Percentiles rank a stretch among this genome's conserved stretches.
phyloP scores from a whole-genome alignment of 2,797 vertebrate species.

The Cuculus canorus region DNA sequence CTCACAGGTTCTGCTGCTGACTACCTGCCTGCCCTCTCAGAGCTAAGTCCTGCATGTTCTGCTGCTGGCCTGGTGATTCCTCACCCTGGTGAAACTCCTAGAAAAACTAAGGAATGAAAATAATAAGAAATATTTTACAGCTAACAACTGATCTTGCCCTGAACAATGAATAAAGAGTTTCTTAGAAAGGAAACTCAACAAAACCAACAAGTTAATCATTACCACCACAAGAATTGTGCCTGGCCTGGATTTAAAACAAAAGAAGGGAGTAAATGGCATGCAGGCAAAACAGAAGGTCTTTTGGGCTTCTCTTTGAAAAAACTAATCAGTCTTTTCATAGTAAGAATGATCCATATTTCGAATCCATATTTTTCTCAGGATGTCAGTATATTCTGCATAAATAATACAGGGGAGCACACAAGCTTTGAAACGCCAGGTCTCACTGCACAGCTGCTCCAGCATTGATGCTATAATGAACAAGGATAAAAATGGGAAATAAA shows the following conservation, averaged over 20 bases:
- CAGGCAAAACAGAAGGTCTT: not conserved
- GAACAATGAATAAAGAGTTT: not conserved
- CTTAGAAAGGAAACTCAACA: not conserved
- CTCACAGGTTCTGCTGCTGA: not conserved
- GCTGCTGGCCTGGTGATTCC: not conserved
- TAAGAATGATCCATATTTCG: not conserved
- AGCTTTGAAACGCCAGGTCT: not conserved
- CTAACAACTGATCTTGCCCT: not conserved
- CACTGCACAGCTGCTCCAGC: not conserved
- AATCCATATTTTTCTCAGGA: not conserved
- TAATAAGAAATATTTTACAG: not conserved
- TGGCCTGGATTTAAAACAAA: not conserved
- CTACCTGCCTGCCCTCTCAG: not conserved
- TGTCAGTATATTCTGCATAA: not conserved
- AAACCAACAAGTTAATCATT: not conserved
- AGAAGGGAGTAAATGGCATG: accelerated
- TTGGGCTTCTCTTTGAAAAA: not conserved
- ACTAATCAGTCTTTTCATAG: not conserved
- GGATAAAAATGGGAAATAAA: not conserved
- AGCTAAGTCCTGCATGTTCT: not conserved
- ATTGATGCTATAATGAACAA: not conserved
- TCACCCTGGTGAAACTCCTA: not conserved
- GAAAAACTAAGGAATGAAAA: not conserved
- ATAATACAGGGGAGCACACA: not conserved
- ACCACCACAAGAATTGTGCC: not conserved